Evolutionary conservation across 2,113 vertebrate species (phyloP).

Genomic region (Equus quagga): DNA sequence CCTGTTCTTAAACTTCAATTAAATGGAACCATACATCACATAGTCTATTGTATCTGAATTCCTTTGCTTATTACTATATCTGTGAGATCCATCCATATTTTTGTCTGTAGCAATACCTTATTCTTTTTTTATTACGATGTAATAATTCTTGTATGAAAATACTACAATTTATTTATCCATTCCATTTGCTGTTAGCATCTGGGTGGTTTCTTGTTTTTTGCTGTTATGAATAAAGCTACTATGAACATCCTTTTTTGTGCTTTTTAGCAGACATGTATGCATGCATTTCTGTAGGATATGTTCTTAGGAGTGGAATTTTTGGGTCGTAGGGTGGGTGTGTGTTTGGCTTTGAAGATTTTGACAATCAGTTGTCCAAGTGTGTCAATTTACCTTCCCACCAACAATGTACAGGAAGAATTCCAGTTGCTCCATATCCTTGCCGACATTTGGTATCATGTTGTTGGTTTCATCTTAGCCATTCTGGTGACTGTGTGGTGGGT

Average conservation of each 20-base stretch:
- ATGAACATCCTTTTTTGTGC: neutral
- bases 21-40: neutral
- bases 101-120: neutral
- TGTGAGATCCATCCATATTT: neutral
- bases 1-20: neutral
- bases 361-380: neutral
- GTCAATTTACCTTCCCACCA: neutral
- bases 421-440: neutral
- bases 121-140: constrained; percentile 34
- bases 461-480: neutral
- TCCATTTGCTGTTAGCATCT: constrained; percentile 25
- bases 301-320: neutral
- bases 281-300: neutral
- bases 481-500: neutral
- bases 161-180: neutral
- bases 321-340: neutral
- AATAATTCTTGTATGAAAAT: neutral
- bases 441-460: neutral
- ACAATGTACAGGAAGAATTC: neutral
- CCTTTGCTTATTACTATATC: neutral
- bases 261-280: neutral
- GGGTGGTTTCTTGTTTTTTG: neutral
- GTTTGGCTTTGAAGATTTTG: constrained; percentile 50
- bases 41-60: neutral
- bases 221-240: neutral